Percentiles rank a stretch among this genome's conserved stretches.
Evolutionary conservation across 2,113 vertebrate species (phyloP).

Genomic region (Rhagologus leucostigma): DNA sequence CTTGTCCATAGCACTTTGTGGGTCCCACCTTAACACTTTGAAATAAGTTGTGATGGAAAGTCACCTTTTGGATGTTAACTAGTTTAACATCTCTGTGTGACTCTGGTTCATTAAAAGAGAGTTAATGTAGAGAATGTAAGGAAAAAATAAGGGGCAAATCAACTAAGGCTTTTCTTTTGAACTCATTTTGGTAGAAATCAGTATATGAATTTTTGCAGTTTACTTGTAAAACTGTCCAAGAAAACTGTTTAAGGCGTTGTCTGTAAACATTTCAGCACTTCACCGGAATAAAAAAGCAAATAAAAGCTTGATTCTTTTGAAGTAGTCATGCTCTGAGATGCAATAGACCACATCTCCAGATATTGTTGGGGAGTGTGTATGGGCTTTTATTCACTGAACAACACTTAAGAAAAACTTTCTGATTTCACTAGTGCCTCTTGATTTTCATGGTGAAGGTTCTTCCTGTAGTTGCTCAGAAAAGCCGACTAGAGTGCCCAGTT

Average conservation of each 20-base stretch:
- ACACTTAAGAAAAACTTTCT: neutral
- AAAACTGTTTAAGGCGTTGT: neutral
- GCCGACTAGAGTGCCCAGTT: neutral
- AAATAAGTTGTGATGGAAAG: neutral
- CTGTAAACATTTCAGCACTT: neutral
- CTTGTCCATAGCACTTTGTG: neutral
- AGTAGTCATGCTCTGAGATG: neutral
- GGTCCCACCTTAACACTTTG: neutral
- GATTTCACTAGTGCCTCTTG: conserved; percentile 16
- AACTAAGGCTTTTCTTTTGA: neutral
- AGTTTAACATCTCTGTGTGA: neutral
- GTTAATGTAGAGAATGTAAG: neutral
- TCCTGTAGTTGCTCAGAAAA: neutral
- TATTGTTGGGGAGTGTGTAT: neutral
- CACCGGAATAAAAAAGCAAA: neutral
- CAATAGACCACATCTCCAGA: neutral
- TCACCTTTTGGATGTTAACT: neutral
- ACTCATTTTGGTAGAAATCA: neutral
- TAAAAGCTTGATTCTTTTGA: neutral
- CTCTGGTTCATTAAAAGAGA: neutral
- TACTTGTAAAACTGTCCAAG: neutral
- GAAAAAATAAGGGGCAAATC: neutral
- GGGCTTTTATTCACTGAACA: neutral
- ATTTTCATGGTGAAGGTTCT: neutral
- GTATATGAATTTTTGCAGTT: neutral